Percentiles rank a stretch among this genome's conserved stretches.
Conservation (phyloP, 2,113 vertebrate genomes). For the Apus apus region DNA sequence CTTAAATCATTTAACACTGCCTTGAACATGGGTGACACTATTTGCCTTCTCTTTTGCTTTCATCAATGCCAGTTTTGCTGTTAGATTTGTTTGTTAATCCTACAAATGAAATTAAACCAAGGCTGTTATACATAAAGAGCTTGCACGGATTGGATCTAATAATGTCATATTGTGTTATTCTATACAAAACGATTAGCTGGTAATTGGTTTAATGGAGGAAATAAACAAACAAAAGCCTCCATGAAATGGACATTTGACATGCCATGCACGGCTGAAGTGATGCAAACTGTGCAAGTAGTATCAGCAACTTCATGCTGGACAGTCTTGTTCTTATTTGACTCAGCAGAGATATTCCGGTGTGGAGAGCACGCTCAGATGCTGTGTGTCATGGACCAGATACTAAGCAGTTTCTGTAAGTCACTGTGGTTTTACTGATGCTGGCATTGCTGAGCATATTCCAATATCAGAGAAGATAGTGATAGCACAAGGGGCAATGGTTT, state of each 20-base stretch:
- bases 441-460: not conserved
- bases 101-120: slow-evolving; percentile 18
- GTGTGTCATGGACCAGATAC: not conserved
- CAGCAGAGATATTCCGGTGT: not conserved
- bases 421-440: not conserved
- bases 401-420: not conserved
- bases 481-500: no score
- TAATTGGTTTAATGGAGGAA: slow-evolving; percentile 23
- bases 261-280: not conserved
- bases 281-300: not conserved
- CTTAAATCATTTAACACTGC: not conserved
- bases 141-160: not conserved
- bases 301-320: not conserved
- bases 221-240: not conserved
- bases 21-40: not conserved
- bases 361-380: not conserved
- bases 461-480: no score
- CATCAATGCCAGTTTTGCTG: not conserved
- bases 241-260: not conserved
- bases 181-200: not conserved
- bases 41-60: not conserved
- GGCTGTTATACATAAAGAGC: not conserved
- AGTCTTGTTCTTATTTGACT: not conserved
- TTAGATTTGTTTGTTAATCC: slow-evolving; percentile 19
- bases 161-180: not conserved